Evolutionary conservation across 2,113 vertebrate species (phyloP).

Genomic region (Chrysochloris asiatica): DNA sequence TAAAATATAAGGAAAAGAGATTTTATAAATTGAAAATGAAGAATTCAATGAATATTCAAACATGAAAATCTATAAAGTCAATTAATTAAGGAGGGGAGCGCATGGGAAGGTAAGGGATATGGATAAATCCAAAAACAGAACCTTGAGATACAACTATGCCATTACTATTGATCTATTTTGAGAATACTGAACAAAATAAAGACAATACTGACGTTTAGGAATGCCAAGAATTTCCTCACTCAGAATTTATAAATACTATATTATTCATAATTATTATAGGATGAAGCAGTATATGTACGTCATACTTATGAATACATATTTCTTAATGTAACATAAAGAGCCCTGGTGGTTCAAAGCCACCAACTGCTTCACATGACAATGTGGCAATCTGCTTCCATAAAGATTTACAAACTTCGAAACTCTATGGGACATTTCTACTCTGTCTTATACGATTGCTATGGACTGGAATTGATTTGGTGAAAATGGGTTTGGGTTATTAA

Average conservation of each 20-base stretch:
- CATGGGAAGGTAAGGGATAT: background rate
- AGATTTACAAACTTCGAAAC: background rate
- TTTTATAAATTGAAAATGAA: background rate
- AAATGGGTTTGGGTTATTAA: background rate
- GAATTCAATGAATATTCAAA: background rate
- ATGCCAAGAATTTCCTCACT: background rate
- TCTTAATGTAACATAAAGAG: background rate
- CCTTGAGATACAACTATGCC: background rate
- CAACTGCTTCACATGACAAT: background rate
- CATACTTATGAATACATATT: background rate
- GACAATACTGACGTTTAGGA: background rate
- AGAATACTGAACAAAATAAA: conserved; percentile 49
- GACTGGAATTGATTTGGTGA: background rate
- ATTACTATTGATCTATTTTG: conserved; percentile 39
- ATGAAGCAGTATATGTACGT: conserved; percentile 28
- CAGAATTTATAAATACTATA: background rate
- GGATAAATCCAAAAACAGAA: background rate
- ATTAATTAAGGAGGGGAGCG: background rate
- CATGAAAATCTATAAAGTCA: background rate
- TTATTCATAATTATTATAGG: background rate
- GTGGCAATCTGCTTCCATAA: background rate
- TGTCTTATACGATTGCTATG: background rate
- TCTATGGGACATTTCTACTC: background rate
- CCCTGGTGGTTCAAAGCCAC: background rate
- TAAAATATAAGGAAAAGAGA: background rate